Evolutionary conservation across 2,888 invertebrate genomes (phyloP).

Genomic region (Acrocyrtus sp.): DNA sequence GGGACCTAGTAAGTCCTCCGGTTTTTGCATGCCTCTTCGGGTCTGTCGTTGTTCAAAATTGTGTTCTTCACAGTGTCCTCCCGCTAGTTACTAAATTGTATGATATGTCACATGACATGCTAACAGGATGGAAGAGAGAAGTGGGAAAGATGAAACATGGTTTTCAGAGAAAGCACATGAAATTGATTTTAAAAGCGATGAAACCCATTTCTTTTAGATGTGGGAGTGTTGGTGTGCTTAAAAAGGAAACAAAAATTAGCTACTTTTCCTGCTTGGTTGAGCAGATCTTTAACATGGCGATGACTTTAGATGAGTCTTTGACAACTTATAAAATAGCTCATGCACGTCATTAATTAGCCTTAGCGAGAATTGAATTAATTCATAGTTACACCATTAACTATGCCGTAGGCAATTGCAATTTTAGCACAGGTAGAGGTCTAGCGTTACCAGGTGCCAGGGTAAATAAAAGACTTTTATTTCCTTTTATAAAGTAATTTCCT

Average conservation of each 20-base stretch:
- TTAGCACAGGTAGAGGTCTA: no score
- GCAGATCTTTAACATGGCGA: conserved; percentile 2
- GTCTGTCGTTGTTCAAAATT: neutral
- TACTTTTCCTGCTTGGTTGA: conserved; percentile 8
- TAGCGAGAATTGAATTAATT: no score
- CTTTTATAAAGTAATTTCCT: no score
- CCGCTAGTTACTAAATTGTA: conserved; percentile 13
- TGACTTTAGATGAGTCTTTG: conserved; percentile 3
- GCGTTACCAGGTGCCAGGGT: no score
- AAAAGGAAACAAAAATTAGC: conserved; percentile 12
- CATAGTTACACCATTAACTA: no score
- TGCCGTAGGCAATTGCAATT: no score
- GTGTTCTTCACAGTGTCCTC: neutral
- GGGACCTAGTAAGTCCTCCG: neutral
- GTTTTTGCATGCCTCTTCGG: neutral
- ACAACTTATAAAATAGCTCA: no score
- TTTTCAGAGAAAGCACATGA: neutral
- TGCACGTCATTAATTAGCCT: no score
- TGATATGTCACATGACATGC: conserved; percentile 2
- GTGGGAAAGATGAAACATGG: neutral
- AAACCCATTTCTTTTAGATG: conserved; percentile 12
- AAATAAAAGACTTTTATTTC: no score
- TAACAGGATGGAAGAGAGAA: conserved; percentile 2
- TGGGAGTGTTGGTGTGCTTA: conserved; percentile 8
- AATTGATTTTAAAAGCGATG: neutral